These are phyloP conservation scores for Australoheros scitulus DNA, from an alignment of 2,113 vertebrate genomes.

Conservation along the genomic window DNA sequence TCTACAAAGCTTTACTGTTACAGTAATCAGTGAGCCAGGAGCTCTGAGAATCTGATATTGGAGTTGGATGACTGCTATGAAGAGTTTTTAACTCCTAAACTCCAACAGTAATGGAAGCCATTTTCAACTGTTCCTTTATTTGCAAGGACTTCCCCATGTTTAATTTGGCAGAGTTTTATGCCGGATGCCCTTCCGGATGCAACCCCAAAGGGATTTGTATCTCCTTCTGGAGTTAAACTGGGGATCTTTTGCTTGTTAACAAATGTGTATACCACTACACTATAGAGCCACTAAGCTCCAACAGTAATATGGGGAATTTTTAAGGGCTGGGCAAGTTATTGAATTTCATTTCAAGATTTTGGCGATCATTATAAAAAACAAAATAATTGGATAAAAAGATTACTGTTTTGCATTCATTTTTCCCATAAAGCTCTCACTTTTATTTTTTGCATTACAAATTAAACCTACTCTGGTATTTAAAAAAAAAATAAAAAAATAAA, in stretches of 20 bases:
- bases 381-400: no score
- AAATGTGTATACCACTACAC: no score
- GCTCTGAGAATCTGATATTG: no score
- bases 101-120: neutral
- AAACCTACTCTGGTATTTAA: no score
- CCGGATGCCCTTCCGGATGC: accelerated
- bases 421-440: no score
- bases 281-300: neutral
- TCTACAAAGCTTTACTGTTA: neutral
- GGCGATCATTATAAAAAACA: no score
- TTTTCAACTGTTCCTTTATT: neutral
- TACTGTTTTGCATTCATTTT: no score
- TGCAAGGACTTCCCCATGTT: no score
- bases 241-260: neutral
- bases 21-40: neutral
- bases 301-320: neutral
- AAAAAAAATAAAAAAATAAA: no score
- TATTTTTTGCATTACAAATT: no score
- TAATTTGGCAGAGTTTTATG: neutral
- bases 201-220: neutral
- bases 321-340: neutral
- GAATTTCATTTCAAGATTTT: neutral
- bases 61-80: neutral
- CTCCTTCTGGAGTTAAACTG: neutral
- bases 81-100: neutral